These are phyloP conservation scores for Sterrhoptilus dennistouni DNA, from an alignment of 2,113 vertebrate species.

Conservation along the genomic window DNA sequence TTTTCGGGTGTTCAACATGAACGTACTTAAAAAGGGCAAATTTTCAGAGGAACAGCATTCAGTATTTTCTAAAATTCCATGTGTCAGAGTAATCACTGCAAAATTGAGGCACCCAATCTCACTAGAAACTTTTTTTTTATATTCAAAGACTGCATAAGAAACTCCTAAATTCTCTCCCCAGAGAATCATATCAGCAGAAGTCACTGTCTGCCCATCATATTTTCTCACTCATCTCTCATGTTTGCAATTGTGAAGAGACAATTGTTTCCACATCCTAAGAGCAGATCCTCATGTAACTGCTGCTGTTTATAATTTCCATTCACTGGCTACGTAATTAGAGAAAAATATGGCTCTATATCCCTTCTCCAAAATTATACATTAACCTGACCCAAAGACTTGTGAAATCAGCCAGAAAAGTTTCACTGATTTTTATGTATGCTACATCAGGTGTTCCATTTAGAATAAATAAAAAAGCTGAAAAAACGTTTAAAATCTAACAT, in stretches of 20 bases:
- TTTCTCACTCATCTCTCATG: not conserved
- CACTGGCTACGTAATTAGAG: conserved; percentile 6
- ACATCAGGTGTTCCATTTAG: not conserved
- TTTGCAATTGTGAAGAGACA: not conserved
- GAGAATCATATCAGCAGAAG: not conserved
- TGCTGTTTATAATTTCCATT: not conserved
- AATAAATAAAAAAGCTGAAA: not conserved
- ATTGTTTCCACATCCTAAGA: not conserved
- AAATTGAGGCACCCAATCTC: not conserved
- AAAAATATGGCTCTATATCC: not conserved
- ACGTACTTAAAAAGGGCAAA: not conserved
- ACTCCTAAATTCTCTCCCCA: not conserved
- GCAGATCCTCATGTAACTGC: not conserved
- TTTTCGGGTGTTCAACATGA: not conserved
- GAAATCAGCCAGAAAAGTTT: not conserved
- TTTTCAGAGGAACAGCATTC: not conserved
- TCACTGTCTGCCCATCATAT: not conserved
- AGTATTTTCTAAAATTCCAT: not conserved
- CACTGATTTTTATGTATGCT: not conserved
- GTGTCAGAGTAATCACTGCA: not conserved
- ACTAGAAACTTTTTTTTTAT: not conserved
- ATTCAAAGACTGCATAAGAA: not conserved
- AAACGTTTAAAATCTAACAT: not conserved
- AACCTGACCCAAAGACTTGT: not conserved
- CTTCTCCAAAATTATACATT: not conserved